Evolutionary conservation across 2,888 invertebrate species (phyloP).

Genomic region (Acrobeloides nanus): DNA sequence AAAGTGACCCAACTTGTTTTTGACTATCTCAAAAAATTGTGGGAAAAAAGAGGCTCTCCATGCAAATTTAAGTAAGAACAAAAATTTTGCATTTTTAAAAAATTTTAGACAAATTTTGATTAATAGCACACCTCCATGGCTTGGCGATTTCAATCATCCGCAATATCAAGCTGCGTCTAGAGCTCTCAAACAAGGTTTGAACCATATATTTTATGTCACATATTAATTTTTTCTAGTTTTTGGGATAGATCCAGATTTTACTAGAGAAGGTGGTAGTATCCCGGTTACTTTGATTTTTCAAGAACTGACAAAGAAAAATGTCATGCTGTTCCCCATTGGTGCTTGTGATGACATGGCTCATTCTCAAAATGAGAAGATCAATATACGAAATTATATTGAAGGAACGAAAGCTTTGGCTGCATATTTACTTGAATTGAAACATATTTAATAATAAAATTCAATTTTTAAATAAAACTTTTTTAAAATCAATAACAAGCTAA

Average conservation of each 20-base stretch:
- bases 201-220: neutral
- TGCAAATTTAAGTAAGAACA: conserved; percentile 79
- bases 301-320: conserved; percentile 67
- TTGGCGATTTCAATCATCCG: conserved; percentile 80
- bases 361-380: conserved; percentile 94
- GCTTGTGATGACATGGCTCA: conserved; percentile 94
- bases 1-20: conserved; percentile 68
- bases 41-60: conserved; percentile 66
- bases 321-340: conserved; percentile 86
- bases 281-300: conserved; percentile 83
- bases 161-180: conserved; percentile 77
- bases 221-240: conserved; percentile 62
- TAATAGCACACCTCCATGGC: conserved; percentile 82
- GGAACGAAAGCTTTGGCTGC: conserved; percentile 47
- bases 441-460: neutral
- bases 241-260: conserved; percentile 82
- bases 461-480: no score
- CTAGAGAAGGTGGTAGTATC: conserved; percentile 92
- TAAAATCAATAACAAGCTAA: no score
- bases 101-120: conserved; percentile 55
- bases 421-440: conserved; percentile 39
- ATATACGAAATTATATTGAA: conserved; percentile 56
- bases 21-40: conserved; percentile 69
- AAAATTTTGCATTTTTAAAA: no score
- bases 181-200: conserved; percentile 56